Conservation (phyloP, 2,113 vertebrate species). For the Ammospiza caudacuta region DNA sequence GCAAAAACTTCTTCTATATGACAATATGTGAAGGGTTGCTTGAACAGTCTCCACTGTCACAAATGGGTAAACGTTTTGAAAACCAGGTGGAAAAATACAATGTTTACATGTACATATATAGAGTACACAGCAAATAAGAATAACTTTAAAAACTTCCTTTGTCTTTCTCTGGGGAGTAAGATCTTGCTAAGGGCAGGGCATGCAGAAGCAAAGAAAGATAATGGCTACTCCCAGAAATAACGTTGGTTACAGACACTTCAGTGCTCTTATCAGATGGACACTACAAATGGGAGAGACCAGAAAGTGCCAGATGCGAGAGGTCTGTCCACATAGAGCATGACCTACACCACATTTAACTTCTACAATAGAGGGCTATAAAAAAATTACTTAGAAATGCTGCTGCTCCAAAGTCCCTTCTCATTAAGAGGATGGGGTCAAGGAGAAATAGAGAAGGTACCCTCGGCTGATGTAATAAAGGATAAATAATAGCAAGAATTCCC, state of each 20-base stretch:
- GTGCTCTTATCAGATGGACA: neutral
- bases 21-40: neutral
- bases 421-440: neutral
- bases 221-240: neutral
- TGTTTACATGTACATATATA: neutral
- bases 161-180: neutral
- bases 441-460: neutral
- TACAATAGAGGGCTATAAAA: neutral
- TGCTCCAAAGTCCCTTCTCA: neutral
- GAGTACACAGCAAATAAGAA: neutral
- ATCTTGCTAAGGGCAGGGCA: neutral
- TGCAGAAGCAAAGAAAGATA: neutral
- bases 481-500: slow-evolving; percentile 34
- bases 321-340: neutral
- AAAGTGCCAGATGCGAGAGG: neutral
- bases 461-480: slow-evolving; percentile 22
- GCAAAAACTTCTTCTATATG: neutral
- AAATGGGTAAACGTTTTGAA: neutral
- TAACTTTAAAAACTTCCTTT: neutral
- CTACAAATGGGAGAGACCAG: neutral
- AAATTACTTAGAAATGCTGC: neutral
- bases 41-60: neutral
- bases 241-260: neutral
- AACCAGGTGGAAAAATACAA: neutral
- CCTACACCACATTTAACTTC: neutral